A percentile compares a stretch with the other conserved stretches of the same genome.
These are phyloP conservation scores for Lethrus apterus DNA, from an alignment of 1,140 invertebrate genomes.

Conservation along the genomic window DNA sequence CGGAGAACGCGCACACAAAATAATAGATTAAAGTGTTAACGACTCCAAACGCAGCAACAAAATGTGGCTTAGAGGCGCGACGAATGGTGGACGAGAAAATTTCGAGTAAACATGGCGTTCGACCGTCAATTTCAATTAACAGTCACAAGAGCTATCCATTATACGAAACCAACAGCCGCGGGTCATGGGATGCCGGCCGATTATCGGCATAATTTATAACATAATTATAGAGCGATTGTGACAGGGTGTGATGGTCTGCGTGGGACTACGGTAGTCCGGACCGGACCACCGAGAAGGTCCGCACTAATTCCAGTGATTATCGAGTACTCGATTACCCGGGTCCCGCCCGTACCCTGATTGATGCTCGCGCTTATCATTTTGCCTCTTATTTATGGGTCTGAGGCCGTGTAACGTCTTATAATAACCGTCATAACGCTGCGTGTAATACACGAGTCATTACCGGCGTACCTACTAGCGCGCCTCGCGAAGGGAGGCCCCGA, in stretches of 20 bases:
- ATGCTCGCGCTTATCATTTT: conserved; percentile 21
- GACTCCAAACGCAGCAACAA: too few relatives aligned
- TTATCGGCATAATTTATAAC: conserved; percentile 38
- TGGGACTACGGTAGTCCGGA: conserved; percentile 33
- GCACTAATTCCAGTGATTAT: conserved; percentile 40
- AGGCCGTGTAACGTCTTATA: conserved; percentile 12
- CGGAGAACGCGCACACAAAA: too few relatives aligned
- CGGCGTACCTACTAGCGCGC: too few relatives aligned
- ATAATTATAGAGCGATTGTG: conserved; percentile 38
- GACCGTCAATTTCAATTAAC: conserved; percentile 37
- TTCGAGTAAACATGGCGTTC: conserved; percentile 12
- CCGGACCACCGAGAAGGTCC: conserved; percentile 34
- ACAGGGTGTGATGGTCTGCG: conserved; percentile 35
- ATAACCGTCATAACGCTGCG: conserved; percentile 19
- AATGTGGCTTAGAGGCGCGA: too few relatives aligned
- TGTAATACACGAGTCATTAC: conserved; percentile 20
- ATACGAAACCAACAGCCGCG: conserved; percentile 28
- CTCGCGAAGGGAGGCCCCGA: too few relatives aligned
- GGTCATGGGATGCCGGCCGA: conserved; percentile 24
- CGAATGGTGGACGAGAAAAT: too few relatives aligned
- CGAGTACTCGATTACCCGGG: conserved; percentile 30
- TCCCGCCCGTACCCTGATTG: conserved; percentile 23
- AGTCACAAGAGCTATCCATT: conserved; percentile 25
- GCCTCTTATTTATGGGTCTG: conserved; percentile 14
- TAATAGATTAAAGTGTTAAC: too few relatives aligned